phyloP scores from a whole-genome alignment of 92 coral and sea anemone species.

The Epizoanthus rinbou region DNA sequence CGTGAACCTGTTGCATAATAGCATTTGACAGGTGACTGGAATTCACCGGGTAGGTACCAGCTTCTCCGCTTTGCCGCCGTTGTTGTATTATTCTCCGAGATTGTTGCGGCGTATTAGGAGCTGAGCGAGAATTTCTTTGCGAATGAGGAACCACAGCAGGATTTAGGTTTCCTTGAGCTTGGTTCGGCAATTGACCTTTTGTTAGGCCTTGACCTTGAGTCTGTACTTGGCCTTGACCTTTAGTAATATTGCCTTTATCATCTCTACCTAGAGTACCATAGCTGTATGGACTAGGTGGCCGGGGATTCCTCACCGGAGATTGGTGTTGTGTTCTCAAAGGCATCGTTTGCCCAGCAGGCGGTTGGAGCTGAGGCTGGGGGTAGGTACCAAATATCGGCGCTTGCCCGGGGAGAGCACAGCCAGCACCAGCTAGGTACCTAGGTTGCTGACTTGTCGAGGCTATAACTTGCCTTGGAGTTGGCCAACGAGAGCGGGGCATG shows the following conservation, averaged over 20 bases:
- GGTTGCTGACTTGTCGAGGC: not conserved
- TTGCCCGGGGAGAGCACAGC: not conserved
- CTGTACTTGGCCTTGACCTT: constrained; percentile 10
- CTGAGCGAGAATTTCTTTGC: constrained; percentile 2
- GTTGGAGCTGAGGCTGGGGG: not conserved
- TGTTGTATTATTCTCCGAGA: constrained; percentile 1
- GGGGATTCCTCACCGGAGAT: constrained; percentile 17
- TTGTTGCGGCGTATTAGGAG: constrained; percentile 36
- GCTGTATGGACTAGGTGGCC: constrained; percentile 35
- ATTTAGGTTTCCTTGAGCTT: not conserved
- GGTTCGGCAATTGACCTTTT: too few species aligned
- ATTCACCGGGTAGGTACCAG: not conserved
- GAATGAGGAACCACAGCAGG: constrained; percentile 6
- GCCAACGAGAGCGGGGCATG: constrained; percentile 40
- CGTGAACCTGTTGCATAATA: constrained; percentile 9
- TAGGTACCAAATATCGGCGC: too few species aligned
- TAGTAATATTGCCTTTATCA: not conserved
- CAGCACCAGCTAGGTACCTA: constrained; percentile 1
- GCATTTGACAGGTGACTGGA: not conserved
- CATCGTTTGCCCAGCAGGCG: constrained; percentile 7
- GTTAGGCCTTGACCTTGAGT: not conserved
- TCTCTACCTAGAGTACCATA: constrained; percentile 23
- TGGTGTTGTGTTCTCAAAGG: constrained; percentile 19
- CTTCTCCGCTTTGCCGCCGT: constrained; percentile 4
- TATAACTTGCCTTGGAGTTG: constrained; percentile 29